Conservation (phyloP, 2,113 vertebrate species). For the Eonycteris spelaea region DNA sequence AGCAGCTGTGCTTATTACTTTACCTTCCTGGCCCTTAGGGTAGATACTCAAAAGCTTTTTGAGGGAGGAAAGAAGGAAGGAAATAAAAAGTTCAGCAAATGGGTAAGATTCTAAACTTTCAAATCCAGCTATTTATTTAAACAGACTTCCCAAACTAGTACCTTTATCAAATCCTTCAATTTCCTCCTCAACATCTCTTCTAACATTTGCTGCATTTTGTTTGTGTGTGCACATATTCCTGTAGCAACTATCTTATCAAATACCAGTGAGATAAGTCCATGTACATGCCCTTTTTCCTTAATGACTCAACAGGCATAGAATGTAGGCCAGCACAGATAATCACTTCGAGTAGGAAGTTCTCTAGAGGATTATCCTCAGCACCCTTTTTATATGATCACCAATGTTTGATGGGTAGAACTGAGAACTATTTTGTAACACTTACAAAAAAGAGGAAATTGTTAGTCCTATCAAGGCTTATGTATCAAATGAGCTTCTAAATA, state of each 20-base stretch:
- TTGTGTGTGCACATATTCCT: not conserved
- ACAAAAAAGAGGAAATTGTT: not conserved
- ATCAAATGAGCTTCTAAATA: not conserved
- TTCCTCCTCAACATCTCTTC: not conserved
- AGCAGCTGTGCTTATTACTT: not conserved
- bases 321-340: not conserved
- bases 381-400: not conserved
- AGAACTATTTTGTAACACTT: not conserved
- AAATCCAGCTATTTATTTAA: not conserved
- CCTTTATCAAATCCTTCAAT: not conserved
- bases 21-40: not conserved
- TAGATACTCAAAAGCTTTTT: not conserved
- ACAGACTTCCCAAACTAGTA: not conserved
- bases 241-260: not conserved
- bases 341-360: not conserved
- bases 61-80: not conserved
- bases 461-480: not conserved
- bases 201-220: not conserved
- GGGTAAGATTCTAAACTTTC: not conserved
- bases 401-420: not conserved
- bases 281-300: not conserved
- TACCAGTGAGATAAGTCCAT: not conserved
- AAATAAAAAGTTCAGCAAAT: not conserved
- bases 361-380: not conserved
- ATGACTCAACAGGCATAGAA: not conserved